A percentile compares a stretch with the other conserved stretches of the same genome.
Evolutionary conservation across 2,797 vertebrate species (phyloP).

Genomic region (Schizopygopsis malacanthus): DNA sequence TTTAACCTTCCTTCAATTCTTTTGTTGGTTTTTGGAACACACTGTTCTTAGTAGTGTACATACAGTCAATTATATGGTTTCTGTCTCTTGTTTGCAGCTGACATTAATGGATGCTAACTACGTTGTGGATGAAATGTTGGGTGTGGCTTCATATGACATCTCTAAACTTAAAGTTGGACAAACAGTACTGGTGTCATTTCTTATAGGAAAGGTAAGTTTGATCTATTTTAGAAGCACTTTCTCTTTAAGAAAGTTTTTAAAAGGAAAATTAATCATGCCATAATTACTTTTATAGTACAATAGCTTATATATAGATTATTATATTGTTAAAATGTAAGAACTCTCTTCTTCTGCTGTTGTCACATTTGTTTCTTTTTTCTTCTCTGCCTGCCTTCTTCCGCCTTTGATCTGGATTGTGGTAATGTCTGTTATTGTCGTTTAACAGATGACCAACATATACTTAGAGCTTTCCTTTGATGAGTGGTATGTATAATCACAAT

Average conservation of each 20-base stretch:
- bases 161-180: slow-evolving; percentile 84
- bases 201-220: slow-evolving; percentile 88
- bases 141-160: slow-evolving; percentile 84
- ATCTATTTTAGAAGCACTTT: background rate
- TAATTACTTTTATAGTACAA: background rate
- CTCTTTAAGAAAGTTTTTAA: background rate
- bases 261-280: background rate
- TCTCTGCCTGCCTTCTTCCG: background rate
- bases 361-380: no score
- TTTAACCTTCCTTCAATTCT: background rate
- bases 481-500: slow-evolving; percentile 83
- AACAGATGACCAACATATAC: slow-evolving; percentile 90
- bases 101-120: slow-evolving; percentile 99
- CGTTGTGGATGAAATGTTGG: slow-evolving; percentile 96
- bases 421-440: slow-evolving; percentile 65
- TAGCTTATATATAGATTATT: background rate
- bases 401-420: slow-evolving; percentile 25
- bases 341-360: background rate
- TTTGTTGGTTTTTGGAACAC: background rate
- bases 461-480: slow-evolving; percentile 91
- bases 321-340: background rate
- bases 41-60: background rate
- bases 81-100: slow-evolving; percentile 75
- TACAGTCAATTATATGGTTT: background rate
- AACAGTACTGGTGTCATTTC: slow-evolving; percentile 82